Evolutionary conservation across 2,113 vertebrate genomes (phyloP).

Genomic region (Narcine bancroftii): DNA sequence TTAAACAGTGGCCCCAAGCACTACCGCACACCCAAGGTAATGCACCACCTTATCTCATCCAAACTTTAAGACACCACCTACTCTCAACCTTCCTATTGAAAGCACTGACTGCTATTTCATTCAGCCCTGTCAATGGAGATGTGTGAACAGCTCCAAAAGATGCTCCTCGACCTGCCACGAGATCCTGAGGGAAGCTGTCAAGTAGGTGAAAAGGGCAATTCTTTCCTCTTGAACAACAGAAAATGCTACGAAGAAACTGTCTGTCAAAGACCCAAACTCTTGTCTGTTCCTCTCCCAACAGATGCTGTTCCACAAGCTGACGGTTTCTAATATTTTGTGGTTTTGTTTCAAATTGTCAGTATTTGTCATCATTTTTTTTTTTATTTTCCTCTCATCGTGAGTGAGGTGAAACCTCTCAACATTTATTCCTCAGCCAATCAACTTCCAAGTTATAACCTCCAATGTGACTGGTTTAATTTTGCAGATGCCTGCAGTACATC

Average conservation of each 20-base stretch:
- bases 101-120: no score
- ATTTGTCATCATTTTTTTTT: neutral
- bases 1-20: slow-evolving; percentile 49
- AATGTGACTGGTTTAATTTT: no score
- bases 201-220: neutral
- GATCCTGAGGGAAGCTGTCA: neutral
- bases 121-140: slow-evolving; percentile 21
- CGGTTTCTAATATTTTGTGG: no score
- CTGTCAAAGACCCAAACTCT: no score
- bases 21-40: slow-evolving; percentile 51
- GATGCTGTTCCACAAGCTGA: no score
- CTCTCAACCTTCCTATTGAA: no score
- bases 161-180: neutral
- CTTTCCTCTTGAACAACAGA: neutral
- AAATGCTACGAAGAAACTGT: no score
- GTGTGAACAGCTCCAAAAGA: neutral
- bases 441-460: neutral
- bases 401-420: no score
- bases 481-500: no score
- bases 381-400: neutral
- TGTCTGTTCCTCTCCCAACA: no score
- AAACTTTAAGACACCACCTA: no score
- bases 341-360: no score
- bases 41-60: slow-evolving; percentile 52
- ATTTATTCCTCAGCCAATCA: neutral